Evolutionary conservation across 1,140 invertebrate genomes (phyloP), one percentile per base, ranked within the genome.

Genomic region (Mizuhopecten yessoensis): DNA sequence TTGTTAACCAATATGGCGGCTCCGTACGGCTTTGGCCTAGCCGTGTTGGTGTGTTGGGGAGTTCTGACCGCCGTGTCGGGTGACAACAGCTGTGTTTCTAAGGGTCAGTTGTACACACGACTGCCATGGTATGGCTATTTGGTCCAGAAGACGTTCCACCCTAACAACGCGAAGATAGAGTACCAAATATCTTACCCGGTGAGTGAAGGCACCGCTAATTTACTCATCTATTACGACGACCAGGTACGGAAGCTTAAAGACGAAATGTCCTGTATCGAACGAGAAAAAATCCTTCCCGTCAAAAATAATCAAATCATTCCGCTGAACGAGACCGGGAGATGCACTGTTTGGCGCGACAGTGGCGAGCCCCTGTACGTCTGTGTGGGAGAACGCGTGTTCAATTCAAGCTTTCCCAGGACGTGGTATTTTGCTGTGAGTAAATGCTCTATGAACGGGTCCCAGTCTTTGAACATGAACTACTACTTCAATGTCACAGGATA

Each of bases 201-300:
- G 15, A 92, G 91, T 20, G 95, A 96, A 36, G 95, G 95, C 89
- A 95, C 94, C 86, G 93, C 94, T 13, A 95, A 94, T 88, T 89
- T 96, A 88, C 90, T 96, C 20, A 95, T 96, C 34, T 96, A 96
- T 88, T 96, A 96, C 90, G 95, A 96, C 36, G 95, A 95, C 45
- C 95, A 96, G 90, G 93, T 96, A 9, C 90, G 92, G 15, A 86
- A 93, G 34, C 57, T 96, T 7, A 94, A 93, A 7, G 91, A 95
- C n/a, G 92, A 93, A 49, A 96, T 96, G 95, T 92, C 93, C 0
- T 96, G 95, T 90, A 49, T 93, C 23, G 93, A 96, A 92, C 88
- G 95, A 20, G 91, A 94, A 49, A 89, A 57, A 0, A 92, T 96
- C 29, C 91, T 96, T 5, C 94, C 95, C 0, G 42, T 89, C 10